A percentile compares a stretch with the other conserved stretches of the same genome.
These are phyloP conservation scores for Pseudochaenichthys georgianus DNA, from an alignment of 2,797 vertebrate genomes.

Conservation along the genomic window DNA sequence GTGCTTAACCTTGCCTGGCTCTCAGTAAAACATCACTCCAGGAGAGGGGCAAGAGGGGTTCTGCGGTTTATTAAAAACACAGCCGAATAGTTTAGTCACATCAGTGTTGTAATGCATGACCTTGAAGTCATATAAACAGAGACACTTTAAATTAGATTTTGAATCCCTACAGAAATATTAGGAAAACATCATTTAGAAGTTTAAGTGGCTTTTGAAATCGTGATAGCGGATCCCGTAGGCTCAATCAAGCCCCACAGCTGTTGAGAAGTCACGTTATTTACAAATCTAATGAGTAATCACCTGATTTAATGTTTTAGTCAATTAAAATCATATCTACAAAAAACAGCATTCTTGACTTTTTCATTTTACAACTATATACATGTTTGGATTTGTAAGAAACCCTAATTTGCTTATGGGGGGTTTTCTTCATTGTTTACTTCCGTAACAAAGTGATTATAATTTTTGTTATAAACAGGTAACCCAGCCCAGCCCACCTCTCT, in stretches of 20 bases:
- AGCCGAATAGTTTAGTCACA: conserved; percentile 2
- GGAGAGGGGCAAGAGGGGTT: neutral
- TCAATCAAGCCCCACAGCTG: conserved; percentile 2
- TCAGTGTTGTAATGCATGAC: neutral
- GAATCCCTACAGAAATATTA: neutral
- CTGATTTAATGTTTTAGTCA: neutral
- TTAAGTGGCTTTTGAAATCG: conserved; percentile 15
- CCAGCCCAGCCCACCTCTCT: conserved; percentile 97
- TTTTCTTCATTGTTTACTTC: too few species aligned
- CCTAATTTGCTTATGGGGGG: too few species aligned
- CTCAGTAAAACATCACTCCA: conserved; percentile 14
- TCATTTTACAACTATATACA: neutral
- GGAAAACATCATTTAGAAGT: conserved; percentile 2
- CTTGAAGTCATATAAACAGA: neutral
- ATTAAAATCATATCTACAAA: neutral
- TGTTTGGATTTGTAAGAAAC: neutral
- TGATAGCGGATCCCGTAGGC: neutral
- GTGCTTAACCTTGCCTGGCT: conserved; percentile 28
- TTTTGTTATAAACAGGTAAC: conserved; percentile 86
- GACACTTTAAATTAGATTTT: neutral
- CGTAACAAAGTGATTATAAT: too few species aligned
- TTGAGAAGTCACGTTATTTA: neutral
- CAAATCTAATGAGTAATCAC: neutral
- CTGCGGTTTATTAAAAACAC: conserved; percentile 32
- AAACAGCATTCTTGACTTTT: neutral